phyloP scores from a whole-genome alignment of 1,140 invertebrate genomes.

The Saccostrea cuccullata region DNA sequence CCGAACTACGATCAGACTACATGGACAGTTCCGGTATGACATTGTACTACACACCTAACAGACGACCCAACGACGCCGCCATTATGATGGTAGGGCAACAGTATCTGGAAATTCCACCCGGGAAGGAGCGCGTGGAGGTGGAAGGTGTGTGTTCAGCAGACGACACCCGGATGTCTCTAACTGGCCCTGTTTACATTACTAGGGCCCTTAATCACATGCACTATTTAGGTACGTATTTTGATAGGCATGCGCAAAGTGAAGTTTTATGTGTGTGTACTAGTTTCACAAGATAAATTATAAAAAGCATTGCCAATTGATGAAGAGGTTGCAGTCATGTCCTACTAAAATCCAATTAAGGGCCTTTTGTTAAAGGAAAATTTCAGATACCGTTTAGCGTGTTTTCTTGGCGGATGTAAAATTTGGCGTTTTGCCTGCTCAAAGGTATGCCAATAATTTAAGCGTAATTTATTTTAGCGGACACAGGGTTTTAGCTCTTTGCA shows the following conservation, averaged over 20 bases:
- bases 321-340: no score
- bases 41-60: slow-evolving; percentile 57
- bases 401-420: no score
- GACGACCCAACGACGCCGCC: slow-evolving; percentile 54
- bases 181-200: slow-evolving; percentile 9
- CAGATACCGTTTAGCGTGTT: no score
- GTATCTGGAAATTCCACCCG: slow-evolving; percentile 57
- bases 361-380: no score
- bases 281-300: no score
- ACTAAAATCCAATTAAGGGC: no score
- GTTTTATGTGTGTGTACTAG: no score
- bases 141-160: slow-evolving; percentile 49
- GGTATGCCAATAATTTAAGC: no score
- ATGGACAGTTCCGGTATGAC: slow-evolving; percentile 58
- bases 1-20: slow-evolving; percentile 27
- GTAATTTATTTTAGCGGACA: no score
- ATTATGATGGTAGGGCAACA: slow-evolving; percentile 51
- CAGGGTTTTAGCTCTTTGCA: no score
- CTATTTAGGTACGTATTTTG: slow-evolving; percentile 42
- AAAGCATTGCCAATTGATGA: no score
- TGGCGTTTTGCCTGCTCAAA: no score
- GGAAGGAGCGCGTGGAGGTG: neutral
- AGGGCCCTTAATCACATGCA: slow-evolving; percentile 50
- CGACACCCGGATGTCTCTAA: slow-evolving; percentile 42
- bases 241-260: neutral